Evolutionary conservation across 1,140 invertebrate genomes (phyloP).

Genomic region (Nasonia longicornis): DNA sequence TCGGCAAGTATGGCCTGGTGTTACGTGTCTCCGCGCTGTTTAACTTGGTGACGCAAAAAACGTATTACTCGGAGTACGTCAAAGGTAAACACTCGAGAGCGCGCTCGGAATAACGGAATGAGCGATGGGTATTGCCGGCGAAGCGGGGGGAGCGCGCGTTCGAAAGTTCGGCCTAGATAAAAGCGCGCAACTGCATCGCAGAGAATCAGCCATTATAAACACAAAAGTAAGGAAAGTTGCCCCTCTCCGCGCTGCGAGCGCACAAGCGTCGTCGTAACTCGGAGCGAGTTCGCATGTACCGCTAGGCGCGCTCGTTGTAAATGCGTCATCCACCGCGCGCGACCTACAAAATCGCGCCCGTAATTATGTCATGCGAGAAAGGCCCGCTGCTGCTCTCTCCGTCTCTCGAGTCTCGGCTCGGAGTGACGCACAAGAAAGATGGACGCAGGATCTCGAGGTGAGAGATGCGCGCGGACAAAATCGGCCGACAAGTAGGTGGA

Average conservation of each 20-base stretch:
- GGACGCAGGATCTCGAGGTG: no score
- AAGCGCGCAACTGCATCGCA: not conserved
- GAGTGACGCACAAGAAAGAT: not conserved
- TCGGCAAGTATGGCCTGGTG: no score
- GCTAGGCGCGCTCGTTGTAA: constrained; percentile 42
- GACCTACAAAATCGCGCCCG: constrained; percentile 59
- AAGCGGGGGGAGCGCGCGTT: no score
- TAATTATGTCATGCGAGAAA: constrained; percentile 55
- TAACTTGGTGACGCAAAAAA: no score
- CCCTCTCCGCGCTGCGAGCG: not conserved
- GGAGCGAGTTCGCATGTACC: constrained; percentile 7
- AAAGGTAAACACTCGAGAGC: no score
- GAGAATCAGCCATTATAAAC: constrained; percentile 7
- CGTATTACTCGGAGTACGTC: no score
- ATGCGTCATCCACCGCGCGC: constrained; percentile 57
- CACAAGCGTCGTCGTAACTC: not conserved
- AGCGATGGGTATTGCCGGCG: no score
- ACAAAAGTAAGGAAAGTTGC: constrained; percentile 40
- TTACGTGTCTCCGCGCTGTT: no score
- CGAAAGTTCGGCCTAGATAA: constrained; percentile 8
- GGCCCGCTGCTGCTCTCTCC: constrained; percentile 4
- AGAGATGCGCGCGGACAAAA: not conserved
- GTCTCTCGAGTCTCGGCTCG: not conserved
- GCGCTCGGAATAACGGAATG: no score
- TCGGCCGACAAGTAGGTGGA: not conserved